phyloP scores from a whole-genome alignment of 1,140 invertebrate species.

The Platyscapa corneri region DNA sequence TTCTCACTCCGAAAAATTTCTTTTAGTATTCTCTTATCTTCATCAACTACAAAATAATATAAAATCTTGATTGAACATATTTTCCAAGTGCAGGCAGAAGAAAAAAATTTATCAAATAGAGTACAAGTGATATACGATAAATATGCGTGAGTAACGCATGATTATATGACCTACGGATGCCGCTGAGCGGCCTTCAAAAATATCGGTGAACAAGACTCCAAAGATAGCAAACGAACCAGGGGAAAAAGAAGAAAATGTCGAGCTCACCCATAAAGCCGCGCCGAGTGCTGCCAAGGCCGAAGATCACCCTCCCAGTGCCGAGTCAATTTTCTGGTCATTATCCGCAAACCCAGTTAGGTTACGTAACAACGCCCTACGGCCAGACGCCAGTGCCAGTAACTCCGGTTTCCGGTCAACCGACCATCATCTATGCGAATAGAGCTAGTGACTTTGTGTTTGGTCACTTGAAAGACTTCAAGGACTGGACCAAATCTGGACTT shows the following conservation, averaged over 20 bases:
- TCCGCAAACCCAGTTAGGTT: constrained; percentile 64
- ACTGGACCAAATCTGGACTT: constrained; percentile 86
- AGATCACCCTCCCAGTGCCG: constrained; percentile 31
- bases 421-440: constrained; percentile 78
- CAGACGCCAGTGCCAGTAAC: constrained; percentile 74
- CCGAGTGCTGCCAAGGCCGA: constrained; percentile 17
- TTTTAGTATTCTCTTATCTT: not conserved
- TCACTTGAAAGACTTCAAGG: constrained; percentile 84
- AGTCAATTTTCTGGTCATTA: constrained; percentile 72
- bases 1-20: not conserved
- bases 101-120: no score
- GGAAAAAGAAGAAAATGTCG: constrained; percentile 9
- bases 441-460: constrained; percentile 84
- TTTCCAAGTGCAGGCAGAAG: no score
- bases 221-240: not conserved
- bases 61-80: no score
- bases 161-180: not conserved
- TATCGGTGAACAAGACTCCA: not conserved
- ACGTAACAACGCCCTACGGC: constrained; percentile 70
- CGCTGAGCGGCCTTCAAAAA: not conserved
- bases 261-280: constrained; percentile 6
- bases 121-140: not conserved
- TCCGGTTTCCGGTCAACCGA: constrained; percentile 70
- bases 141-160: not conserved
- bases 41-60: no score